Base-by-base conservation (phyloP, 1,140 invertebrate species). In the Drosophila ficusphila region DNA sequence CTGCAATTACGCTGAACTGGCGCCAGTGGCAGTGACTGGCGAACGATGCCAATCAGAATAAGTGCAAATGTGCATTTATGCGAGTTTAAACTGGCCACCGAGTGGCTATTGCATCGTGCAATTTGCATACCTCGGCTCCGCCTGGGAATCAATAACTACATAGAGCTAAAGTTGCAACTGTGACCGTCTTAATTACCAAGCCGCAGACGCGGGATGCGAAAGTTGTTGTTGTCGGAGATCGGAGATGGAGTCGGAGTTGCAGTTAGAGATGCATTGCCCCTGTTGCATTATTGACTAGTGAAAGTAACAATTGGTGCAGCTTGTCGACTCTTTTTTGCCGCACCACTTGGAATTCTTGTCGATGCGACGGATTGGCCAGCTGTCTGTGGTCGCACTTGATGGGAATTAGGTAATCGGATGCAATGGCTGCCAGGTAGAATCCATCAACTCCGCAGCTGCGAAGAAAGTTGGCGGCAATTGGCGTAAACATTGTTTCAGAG, bases 11-110 rank as follows among this genome's bases (percentile, higher is more conserved):
- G 46, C 27, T 65, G 52, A 65, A 61, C 51, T 61, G 76, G 82
- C 82, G 81, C 81, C 79, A 73, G 33, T 51, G 41, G 41, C 57
- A 29, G 36, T 33, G 51, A 34, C 65, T 51, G 39, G 73, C 69
- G 74, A 86, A 86, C 76, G 77, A 86, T 88, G 81, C 60, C 82
- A 86, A 86, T 86, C 82, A 88, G 82, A 86, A 86, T 88, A 78
- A 86, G 82, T 86, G 82, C 82, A 79, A 86, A 88, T 82, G 82
- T 85, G 82, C 81, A 82, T 65, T 88, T 82, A 88, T 58, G 74
- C 60, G 62, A 82, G 73, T 67, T 89, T 88, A 85, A 44, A 11
- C 64, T 46, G 21, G 23, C 27, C 46, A 57, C 25, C 31, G 19
- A 31, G 39, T 41, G 27, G 21, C n/a, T 53, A 36, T 56, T 29